Base-by-base conservation (phyloP, 2,888 invertebrate genomes). In the Nysson spinosus region DNA sequence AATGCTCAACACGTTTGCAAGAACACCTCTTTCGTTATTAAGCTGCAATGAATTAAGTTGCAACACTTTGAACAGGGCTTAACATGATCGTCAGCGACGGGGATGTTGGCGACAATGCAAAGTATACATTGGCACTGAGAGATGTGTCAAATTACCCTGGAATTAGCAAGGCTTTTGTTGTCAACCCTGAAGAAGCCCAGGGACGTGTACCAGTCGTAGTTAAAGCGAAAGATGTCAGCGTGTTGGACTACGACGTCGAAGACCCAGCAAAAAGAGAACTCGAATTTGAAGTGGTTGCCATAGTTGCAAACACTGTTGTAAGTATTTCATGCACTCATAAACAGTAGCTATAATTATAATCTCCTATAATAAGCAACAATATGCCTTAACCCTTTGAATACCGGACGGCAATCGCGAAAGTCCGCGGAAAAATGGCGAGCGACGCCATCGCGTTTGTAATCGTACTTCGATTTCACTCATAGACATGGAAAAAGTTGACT, bases 161-260 rank as follows among this genome's bases (percentile, higher is more conserved):
- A 22, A 77, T 86, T 2, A 86, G 86, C 50, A 47, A 73, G 12
- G 85, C 84, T 1, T 87, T 87, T 49, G 56, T 89, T 0, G 91
- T 95, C 0, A 92, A 90, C 51, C 93, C 93, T 0, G 88, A 89
- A 11, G 89, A 90, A 12, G 93, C 93, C 0, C 91, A 92, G 80
- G 94, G 94, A 0, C 89, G 93, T 62, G 93, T 94, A 0, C 93
- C 94, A 0, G 91, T 95, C 0, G 92, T 93, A 24, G 90, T 95
- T 4, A 92, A 92, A 86, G 92, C 94, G 0, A 88, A 89, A 50
- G 90, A 94, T 80, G 90, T 92, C 1, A 88, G 89, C 0, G 91
- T 90, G 56, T 84, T 95, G 32, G 94, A 95, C 85, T 94, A 92
- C 65, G 95, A 95, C 81, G 90, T 92, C 0, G 89, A 90, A 1